phyloP scores from a whole-genome alignment of 2,888 invertebrate species.

The Drosophila sordidula region DNA sequence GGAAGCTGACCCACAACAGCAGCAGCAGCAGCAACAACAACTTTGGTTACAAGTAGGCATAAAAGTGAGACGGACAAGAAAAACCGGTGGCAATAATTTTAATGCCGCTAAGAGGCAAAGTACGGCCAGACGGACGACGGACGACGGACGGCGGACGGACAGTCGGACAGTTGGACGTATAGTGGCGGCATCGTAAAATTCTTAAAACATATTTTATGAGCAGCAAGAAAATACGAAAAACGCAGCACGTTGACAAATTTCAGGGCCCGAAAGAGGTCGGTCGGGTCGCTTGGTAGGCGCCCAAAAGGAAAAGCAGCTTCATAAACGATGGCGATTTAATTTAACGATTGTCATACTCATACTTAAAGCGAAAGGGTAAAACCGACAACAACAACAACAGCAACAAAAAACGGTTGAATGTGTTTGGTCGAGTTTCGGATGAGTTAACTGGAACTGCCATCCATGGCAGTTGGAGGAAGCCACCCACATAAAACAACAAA shows the following conservation, averaged over 20 bases:
- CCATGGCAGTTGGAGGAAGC: constrained; percentile 56
- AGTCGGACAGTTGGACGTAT: constrained; percentile 11
- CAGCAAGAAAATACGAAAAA: constrained; percentile 72
- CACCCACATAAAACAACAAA: constrained; percentile 77
- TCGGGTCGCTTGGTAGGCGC: constrained; percentile 63
- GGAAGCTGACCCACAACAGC: constrained; percentile 60
- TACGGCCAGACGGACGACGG: constrained; percentile 18
- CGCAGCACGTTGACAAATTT: constrained; percentile 77
- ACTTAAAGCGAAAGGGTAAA: constrained; percentile 51
- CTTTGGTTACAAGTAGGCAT: constrained; percentile 67
- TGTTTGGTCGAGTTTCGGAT: constrained; percentile 43
- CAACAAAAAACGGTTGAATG: constrained; percentile 16
- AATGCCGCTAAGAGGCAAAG: constrained; percentile 63
- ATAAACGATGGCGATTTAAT: constrained; percentile 79
- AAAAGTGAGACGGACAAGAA: constrained; percentile 65
- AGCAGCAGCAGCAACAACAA: constrained; percentile 29
- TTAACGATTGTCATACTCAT: constrained; percentile 75
- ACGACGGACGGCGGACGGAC: not conserved
- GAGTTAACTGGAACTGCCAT: constrained; percentile 68
- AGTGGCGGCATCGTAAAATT: constrained; percentile 77
- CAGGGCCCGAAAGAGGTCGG: constrained; percentile 71
- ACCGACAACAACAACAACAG: constrained; percentile 5
- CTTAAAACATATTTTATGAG: constrained; percentile 81
- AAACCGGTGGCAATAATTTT: constrained; percentile 78
- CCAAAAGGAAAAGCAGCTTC: constrained; percentile 76